Evolutionary conservation across 2,797 vertebrate species (phyloP), one percentile per base, ranked within the genome.

Genomic region (Babyrousa celebensis): DNA sequence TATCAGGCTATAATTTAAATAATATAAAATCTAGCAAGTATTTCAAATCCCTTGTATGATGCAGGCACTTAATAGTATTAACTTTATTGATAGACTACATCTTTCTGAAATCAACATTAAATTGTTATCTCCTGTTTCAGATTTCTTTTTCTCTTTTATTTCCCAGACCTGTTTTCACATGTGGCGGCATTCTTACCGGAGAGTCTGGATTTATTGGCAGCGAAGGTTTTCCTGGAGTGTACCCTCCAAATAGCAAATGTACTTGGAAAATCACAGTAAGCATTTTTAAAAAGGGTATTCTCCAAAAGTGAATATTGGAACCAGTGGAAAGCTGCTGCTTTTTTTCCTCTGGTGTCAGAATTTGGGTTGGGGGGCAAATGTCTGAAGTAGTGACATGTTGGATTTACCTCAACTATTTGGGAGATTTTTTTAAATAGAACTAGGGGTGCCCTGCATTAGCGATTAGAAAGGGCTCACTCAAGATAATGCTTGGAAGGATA

Each of bases 211-310:
- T 99, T 93, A 99, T 99, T 98, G 99, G 99, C 96, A 99, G 99
- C 97, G 99, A 99, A 99, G 99, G 99, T 83, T 99, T 99, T 98
- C 99, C 99, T 89, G 99, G 99, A 98, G 99, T 99, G 97, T 99
- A 99, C 98, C 99, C 99, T 90, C 99, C 99, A 92, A 99, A 99
- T 97, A 99, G 99, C 98, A 99, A 99, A 98, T 99, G 99, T 97
- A 99, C 99, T 95, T 99, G 99, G 99, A 99, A 99, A 98, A 99
- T 99, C 98, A 99, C 99, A 98, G 99, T 99, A 99, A 99, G 99
- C 96, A 96, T 90, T 94, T 98, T 93, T 94, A 89, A 86, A 92
- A 96, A 93, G 84, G 92, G 68, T 93, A 56, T 96, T 96, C 80
- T 97, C 78, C 93, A 94, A 86, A 96, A 93, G 87, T 88, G 91